Conservation (phyloP, 2,888 invertebrate genomes). For the Vanessa cardui region DNA sequence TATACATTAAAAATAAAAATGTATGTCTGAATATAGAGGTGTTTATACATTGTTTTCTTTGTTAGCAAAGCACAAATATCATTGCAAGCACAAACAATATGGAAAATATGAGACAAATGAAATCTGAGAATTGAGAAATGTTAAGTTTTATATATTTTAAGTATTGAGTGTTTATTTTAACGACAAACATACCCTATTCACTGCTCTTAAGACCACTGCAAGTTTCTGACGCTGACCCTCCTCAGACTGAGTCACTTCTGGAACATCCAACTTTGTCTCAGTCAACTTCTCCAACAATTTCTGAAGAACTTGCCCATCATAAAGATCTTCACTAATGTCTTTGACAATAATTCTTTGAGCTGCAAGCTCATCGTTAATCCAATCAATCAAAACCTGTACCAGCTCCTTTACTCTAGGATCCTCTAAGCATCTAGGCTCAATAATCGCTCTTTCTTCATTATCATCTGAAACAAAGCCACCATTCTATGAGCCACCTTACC, state of each 20-base stretch:
- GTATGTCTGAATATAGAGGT: too few relatives aligned
- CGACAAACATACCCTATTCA: conserved; percentile 87
- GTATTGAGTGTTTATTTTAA: conserved; percentile 8
- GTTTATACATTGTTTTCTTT: too few relatives aligned
- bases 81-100: too few relatives aligned
- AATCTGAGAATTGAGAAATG: too few relatives aligned
- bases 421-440: conserved; percentile 93
- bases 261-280: conserved; percentile 94
- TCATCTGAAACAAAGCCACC: conserved; percentile 85
- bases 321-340: conserved; percentile 97
- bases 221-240: conserved; percentile 98
- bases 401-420: conserved; percentile 94
- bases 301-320: conserved; percentile 94
- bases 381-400: conserved; percentile 94
- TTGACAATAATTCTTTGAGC: conserved; percentile 98
- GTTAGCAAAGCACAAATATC: too few relatives aligned
- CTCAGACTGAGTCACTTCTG: conserved; percentile 99
- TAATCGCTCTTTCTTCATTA: conserved; percentile 97
- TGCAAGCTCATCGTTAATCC: conserved; percentile 99
- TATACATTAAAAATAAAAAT: too few relatives aligned
- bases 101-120: too few relatives aligned
- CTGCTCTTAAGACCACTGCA: conserved; percentile 92
- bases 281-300: conserved; percentile 92
- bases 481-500: not conserved
- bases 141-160: too few relatives aligned